Conservation (phyloP, 2,888 invertebrate genomes). For the Atherix ibis region DNA sequence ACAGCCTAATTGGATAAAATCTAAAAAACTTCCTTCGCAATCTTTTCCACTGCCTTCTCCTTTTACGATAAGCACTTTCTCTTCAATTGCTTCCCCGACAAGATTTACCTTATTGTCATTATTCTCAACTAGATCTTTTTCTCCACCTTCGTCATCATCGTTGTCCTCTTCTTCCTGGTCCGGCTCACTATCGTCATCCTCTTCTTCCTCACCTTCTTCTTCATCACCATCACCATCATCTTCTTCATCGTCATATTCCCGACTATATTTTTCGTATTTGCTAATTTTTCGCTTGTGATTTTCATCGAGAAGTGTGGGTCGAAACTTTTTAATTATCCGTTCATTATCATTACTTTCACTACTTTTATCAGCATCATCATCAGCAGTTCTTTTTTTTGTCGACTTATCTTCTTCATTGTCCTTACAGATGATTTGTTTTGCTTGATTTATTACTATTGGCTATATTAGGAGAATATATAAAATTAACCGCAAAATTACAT, state of each 20-base stretch:
- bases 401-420: conserved; percentile 9
- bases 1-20: conserved; percentile 11
- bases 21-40: conserved; percentile 37
- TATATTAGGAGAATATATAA: too few species aligned
- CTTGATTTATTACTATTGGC: conserved; percentile 25
- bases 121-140: conserved; percentile 1
- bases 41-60: conserved; percentile 55
- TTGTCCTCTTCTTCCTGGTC: conserved; percentile 9
- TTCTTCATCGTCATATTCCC: conserved; percentile 16
- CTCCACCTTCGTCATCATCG: conserved; percentile 1
- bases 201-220: conserved; percentile 13
- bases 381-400: conserved; percentile 19
- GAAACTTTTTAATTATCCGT: conserved; percentile 23
- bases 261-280: conserved; percentile 21
- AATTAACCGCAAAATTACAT: conserved; percentile 1
- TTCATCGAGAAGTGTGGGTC: conserved; percentile 23
- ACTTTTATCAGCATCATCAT: conserved; percentile 14
- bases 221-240: conserved; percentile 20
- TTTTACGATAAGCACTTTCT: conserved; percentile 51
- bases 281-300: conserved; percentile 24
- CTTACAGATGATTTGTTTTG: conserved; percentile 18
- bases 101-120: conserved; percentile 19
- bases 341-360: conserved; percentile 13
- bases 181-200: conserved; percentile 15
- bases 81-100: conserved; percentile 53